Percentiles rank a stretch among this genome's conserved stretches.
Evolutionary conservation across 2,888 invertebrate genomes (phyloP).

Genomic region (Dynastes hyllus): DNA sequence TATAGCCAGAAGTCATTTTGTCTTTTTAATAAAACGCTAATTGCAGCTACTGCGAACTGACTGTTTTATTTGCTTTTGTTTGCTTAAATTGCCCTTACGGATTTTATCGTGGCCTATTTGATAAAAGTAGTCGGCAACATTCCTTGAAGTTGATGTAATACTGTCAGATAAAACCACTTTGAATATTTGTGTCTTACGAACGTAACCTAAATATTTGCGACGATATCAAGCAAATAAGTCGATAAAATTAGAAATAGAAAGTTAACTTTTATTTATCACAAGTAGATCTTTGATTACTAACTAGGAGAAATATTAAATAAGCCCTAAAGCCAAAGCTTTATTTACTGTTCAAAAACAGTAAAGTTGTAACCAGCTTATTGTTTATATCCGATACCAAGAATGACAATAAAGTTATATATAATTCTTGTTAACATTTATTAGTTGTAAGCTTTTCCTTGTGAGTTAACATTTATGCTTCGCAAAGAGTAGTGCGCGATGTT

Average conservation of each 20-base stretch:
- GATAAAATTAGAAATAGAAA: not conserved
- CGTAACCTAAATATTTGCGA: not conserved
- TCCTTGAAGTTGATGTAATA: not conserved
- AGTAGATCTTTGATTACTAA: too few relatives aligned
- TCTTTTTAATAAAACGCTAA: constrained; percentile 50
- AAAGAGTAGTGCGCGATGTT: too few relatives aligned
- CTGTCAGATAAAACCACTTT: not conserved
- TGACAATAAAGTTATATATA: too few relatives aligned
- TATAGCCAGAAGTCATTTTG: constrained; percentile 50
- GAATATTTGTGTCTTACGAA: not conserved
- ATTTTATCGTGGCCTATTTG: constrained; percentile 22
- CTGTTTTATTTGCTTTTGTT: constrained; percentile 31
- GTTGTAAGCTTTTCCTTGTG: too few relatives aligned
- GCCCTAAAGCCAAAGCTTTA: too few relatives aligned
- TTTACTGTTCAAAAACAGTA: too few relatives aligned
- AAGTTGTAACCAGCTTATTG: too few relatives aligned
- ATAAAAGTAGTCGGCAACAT: constrained; percentile 4
- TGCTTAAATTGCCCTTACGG: constrained; percentile 18
- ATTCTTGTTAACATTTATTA: too few relatives aligned
- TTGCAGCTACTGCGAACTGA: constrained; percentile 44
- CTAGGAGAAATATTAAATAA: too few relatives aligned
- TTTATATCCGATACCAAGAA: too few relatives aligned
- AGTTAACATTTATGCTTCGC: too few relatives aligned
- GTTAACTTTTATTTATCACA: too few relatives aligned
- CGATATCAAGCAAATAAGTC: not conserved